Conservation (phyloP, 37 sponge, comb jelly and placozoan species). For the Diacarnus erythraeanus region DNA sequence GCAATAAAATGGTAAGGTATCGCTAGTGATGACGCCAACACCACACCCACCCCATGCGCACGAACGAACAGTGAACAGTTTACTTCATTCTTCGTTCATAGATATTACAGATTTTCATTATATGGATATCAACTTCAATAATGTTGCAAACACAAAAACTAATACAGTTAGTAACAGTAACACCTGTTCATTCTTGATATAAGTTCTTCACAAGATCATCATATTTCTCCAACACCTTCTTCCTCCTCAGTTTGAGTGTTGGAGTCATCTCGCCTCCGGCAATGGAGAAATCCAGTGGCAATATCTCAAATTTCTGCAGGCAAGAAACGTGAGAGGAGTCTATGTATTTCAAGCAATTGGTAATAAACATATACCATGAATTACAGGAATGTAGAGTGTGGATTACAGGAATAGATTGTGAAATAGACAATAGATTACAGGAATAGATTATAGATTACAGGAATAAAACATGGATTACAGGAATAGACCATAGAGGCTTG, state of each 20-base stretch:
- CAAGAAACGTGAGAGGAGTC: not conserved
- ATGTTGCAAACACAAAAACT: not conserved
- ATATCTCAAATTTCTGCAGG: constrained; percentile 80
- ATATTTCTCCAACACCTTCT: constrained; percentile 80
- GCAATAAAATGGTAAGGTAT: not conserved
- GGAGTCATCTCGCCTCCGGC: constrained; percentile 77
- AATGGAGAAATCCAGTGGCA: constrained; percentile 80
- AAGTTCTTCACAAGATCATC: constrained; percentile 67
- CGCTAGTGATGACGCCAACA: not conserved
- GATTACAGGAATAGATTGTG: too few relatives aligned
- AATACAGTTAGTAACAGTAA: not conserved
- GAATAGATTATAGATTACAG: too few relatives aligned
- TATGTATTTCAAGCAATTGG: too few relatives aligned
- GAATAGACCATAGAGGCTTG: too few relatives aligned
- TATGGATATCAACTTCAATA: not conserved
- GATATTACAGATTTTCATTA: not conserved
- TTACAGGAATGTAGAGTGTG: too few relatives aligned
- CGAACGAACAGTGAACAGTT: too few relatives aligned
- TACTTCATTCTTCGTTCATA: not conserved
- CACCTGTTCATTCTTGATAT: constrained; percentile 51
- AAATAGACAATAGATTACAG: too few relatives aligned
- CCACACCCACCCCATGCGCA: not conserved
- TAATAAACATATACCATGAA: too few relatives aligned
- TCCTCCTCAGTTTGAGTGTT: constrained; percentile 88
- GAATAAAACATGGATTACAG: too few relatives aligned